Evolutionary conservation across 2,888 invertebrate species (phyloP).

Genomic region (Tipula vernalis): DNA sequence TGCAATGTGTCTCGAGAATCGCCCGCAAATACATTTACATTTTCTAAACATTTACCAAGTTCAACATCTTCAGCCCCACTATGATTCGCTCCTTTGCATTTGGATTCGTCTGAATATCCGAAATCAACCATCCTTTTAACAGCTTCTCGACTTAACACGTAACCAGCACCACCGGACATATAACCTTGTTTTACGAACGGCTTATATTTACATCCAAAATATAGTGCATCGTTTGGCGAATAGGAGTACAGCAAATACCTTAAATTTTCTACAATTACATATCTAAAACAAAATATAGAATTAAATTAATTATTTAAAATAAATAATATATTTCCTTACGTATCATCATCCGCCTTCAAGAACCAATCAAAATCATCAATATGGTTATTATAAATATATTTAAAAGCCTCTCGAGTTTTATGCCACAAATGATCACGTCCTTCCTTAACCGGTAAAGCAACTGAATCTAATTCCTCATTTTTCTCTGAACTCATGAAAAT

Average conservation of each 20-base stretch:
- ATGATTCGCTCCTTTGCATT: slow-evolving; percentile 32
- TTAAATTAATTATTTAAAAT: neutral
- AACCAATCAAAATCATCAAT: slow-evolving; percentile 89
- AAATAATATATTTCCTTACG: slow-evolving; percentile 45
- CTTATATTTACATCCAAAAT: slow-evolving; percentile 82
- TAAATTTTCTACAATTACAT: slow-evolving; percentile 84
- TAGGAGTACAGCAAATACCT: slow-evolving; percentile 67
- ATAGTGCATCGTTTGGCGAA: slow-evolving; percentile 55
- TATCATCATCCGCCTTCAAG: slow-evolving; percentile 96
- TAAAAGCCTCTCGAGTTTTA: slow-evolving; percentile 91
- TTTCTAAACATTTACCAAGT: slow-evolving; percentile 61
- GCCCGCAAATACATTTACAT: slow-evolving; percentile 72
- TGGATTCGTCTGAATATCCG: slow-evolving; percentile 47
- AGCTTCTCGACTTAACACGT: slow-evolving; percentile 73
- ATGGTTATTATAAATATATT: slow-evolving; percentile 74
- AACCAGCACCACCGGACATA: slow-evolving; percentile 83
- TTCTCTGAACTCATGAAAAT: slow-evolving; percentile 75
- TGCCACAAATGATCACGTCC: slow-evolving; percentile 94
- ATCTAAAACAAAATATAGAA: slow-evolving; percentile 40
- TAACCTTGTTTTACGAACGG: slow-evolving; percentile 64
- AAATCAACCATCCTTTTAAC: slow-evolving; percentile 57
- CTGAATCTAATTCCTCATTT: slow-evolving; percentile 61
- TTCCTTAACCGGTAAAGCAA: slow-evolving; percentile 74
- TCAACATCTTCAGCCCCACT: slow-evolving; percentile 73
- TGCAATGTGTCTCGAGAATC: slow-evolving; percentile 76